Percentiles rank a stretch among this genome's conserved stretches.
These are phyloP conservation scores for Plodia interpunctella DNA, from an alignment of 1,140 invertebrate genomes.

Conservation along the genomic window DNA sequence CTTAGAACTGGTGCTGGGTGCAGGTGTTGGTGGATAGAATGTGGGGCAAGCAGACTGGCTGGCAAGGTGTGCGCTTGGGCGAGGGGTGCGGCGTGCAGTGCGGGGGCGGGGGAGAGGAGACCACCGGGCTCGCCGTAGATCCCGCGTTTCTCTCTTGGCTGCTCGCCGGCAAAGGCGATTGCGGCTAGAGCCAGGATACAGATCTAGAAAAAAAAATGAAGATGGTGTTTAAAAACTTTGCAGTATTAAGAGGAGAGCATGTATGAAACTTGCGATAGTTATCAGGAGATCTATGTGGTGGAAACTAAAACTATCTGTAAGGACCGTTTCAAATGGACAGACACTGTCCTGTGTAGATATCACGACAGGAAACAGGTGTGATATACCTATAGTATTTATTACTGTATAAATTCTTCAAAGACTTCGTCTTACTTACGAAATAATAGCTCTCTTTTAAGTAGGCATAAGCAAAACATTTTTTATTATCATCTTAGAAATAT, in stretches of 20 bases:
- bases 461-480: too few species aligned
- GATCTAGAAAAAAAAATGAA: conserved; percentile 22
- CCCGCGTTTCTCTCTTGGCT: conserved; percentile 23
- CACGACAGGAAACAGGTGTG: too few species aligned
- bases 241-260: neutral
- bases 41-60: neutral
- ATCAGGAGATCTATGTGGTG: too few species aligned
- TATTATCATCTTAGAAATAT: too few species aligned
- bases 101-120: conserved; percentile 15
- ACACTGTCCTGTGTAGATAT: too few species aligned
- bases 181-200: conserved; percentile 25
- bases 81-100: conserved; percentile 13
- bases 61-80: conserved; percentile 8
- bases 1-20: neutral
- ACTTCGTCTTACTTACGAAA: too few species aligned
- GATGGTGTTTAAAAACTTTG: neutral
- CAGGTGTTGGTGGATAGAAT: conserved; percentile 10
- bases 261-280: too few species aligned
- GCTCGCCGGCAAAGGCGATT: conserved; percentile 12
- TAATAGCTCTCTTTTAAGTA: too few species aligned
- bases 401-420: too few species aligned
- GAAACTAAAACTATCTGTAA: too few species aligned
- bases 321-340: too few species aligned
- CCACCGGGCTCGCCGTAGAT: conserved; percentile 28
- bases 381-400: too few species aligned